These are phyloP conservation scores for Perdita meconis DNA, from an alignment of 2,888 invertebrate species.

Conservation along the genomic window DNA sequence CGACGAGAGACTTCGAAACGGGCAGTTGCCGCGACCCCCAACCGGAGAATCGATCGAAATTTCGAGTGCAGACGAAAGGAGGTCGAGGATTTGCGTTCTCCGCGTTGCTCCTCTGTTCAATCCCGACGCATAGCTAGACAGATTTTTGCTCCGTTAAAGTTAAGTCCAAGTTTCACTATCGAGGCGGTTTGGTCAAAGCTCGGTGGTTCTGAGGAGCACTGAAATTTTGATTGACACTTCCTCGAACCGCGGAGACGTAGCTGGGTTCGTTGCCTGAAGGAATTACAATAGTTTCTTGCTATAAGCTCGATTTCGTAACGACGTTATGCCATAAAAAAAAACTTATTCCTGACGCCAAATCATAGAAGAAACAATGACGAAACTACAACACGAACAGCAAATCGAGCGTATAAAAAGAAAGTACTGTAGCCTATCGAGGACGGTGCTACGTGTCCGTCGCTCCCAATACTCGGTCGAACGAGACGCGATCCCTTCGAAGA, in stretches of 20 bases:
- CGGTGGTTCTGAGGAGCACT: too few species aligned
- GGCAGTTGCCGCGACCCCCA: background rate
- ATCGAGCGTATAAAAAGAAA: too few species aligned
- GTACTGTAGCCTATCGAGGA: background rate
- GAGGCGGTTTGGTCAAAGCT: constrained; percentile 49
- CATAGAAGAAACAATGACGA: too few species aligned
- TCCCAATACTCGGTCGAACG: constrained; percentile 16
- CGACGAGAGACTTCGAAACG: constrained; percentile 8
- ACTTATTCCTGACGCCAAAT: too few species aligned
- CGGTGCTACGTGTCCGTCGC: background rate
- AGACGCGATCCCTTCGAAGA: constrained; percentile 27
- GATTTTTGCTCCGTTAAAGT: too few species aligned
- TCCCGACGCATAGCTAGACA: too few species aligned
- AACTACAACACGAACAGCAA: too few species aligned
- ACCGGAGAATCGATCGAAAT: background rate
- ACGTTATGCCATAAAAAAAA: too few species aligned
- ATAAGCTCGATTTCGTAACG: too few species aligned
- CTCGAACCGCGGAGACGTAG: background rate
- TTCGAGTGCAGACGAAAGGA: constrained; percentile 1
- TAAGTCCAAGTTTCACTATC: background rate
- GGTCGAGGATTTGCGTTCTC: constrained; percentile 4
- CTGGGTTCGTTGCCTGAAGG: constrained; percentile 2
- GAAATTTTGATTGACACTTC: background rate
- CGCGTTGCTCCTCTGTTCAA: too few species aligned
- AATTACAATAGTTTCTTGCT: too few species aligned